Percentiles rank a stretch among this genome's conserved stretches.
These are phyloP conservation scores for Rhagonycha lutea DNA, from an alignment of 2,888 invertebrate genomes.

Conservation along the genomic window DNA sequence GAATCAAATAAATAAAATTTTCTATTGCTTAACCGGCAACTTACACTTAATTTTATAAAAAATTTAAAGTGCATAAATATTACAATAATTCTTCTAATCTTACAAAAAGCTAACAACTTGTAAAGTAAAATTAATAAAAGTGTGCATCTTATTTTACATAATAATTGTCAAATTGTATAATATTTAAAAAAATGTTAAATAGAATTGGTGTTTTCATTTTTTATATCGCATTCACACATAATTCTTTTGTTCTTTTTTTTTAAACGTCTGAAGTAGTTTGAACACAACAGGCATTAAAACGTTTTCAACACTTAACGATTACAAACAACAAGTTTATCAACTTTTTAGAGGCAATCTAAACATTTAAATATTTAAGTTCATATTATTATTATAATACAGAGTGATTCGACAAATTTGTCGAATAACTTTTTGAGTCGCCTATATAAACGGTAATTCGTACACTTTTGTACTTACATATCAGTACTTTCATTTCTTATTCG, in stretches of 20 bases:
- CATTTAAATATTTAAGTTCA: slow-evolving; percentile 11
- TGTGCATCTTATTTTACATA: slow-evolving; percentile 11
- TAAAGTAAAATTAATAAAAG: background rate
- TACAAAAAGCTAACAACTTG: slow-evolving; percentile 1
- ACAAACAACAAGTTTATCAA: slow-evolving; percentile 6
- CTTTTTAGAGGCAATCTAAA: slow-evolving; percentile 19
- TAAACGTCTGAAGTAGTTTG: slow-evolving; percentile 18
- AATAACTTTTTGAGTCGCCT: slow-evolving; percentile 5
- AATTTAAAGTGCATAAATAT: background rate
- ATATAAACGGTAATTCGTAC: background rate
- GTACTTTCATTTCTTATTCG: background rate
- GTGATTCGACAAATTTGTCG: background rate
- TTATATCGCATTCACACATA: slow-evolving; percentile 14
- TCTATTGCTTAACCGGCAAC: background rate
- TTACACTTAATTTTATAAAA: background rate
- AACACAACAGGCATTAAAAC: slow-evolving; percentile 28
- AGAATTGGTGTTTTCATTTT: slow-evolving; percentile 21
- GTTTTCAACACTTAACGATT: slow-evolving; percentile 13
- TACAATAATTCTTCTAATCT: background rate
- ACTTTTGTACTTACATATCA: background rate
- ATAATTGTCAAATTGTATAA: slow-evolving; percentile 16
- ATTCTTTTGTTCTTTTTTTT: slow-evolving; percentile 6
- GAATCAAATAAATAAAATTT: background rate
- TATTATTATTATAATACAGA: slow-evolving; percentile 13
- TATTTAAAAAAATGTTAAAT: slow-evolving; percentile 28